phyloP scores from a whole-genome alignment of 37 sponge, comb jelly and placozoan genomes.

The Ianthella basta region DNA sequence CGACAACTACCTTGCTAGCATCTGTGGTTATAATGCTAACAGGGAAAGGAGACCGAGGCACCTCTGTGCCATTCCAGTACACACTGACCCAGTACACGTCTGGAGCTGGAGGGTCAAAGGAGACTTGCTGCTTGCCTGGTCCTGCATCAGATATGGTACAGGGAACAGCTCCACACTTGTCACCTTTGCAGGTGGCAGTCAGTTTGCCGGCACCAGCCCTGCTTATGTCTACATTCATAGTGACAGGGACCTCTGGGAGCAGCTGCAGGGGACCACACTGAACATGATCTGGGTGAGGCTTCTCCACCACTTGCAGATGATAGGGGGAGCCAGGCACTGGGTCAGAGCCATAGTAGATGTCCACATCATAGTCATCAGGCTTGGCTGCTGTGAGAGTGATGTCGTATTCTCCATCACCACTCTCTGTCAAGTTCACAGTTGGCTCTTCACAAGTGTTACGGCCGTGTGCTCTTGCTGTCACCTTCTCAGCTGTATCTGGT shows the following conservation, averaged over 20 bases:
- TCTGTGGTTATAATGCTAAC: slow-evolving; percentile 13
- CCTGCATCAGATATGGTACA: slow-evolving; percentile 25
- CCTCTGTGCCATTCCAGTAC: slow-evolving; percentile 33
- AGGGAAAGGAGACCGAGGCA: slow-evolving; percentile 54
- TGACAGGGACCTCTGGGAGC: background rate
- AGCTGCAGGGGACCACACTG: background rate
- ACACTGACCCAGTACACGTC: slow-evolving; percentile 43
- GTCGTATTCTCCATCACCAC: slow-evolving; percentile 36
- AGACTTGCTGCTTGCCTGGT: slow-evolving; percentile 39
- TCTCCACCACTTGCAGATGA: slow-evolving; percentile 9
- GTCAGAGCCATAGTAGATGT: slow-evolving; percentile 60
- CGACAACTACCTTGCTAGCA: slow-evolving; percentile 36
- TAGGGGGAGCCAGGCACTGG: slow-evolving; percentile 22
- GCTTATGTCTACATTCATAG: background rate
- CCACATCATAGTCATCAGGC: slow-evolving; percentile 54
- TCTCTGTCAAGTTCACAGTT: slow-evolving; percentile 20
- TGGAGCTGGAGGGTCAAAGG: slow-evolving; percentile 55
- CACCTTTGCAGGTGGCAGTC: slow-evolving; percentile 51
- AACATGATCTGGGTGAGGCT: slow-evolving; percentile 18
- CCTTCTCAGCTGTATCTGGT: slow-evolving; percentile 35
- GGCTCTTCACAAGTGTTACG: slow-evolving; percentile 37
- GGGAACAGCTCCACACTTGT: slow-evolving; percentile 31
- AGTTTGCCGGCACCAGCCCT: slow-evolving; percentile 49
- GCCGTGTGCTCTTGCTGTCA: slow-evolving; percentile 40
- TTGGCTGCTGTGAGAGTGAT: slow-evolving; percentile 39